Evolutionary conservation across 2,888 invertebrate species (phyloP), one percentile per base, ranked within the genome.

Genomic region (Cinara cedri): DNA sequence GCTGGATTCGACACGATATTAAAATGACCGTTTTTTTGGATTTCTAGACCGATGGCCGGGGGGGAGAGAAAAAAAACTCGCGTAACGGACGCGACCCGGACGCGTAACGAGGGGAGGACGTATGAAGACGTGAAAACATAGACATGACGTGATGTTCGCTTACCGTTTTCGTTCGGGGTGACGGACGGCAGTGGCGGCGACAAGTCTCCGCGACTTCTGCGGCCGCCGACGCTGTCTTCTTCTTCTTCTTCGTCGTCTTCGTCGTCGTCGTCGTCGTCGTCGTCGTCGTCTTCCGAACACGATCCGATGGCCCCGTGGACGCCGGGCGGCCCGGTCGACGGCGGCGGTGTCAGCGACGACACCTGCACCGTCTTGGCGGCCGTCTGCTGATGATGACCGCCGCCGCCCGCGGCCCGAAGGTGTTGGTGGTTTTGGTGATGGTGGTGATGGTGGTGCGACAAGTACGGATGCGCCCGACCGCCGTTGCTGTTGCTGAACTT

Each of bases 331-430:
- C 80, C 16, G 46, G 44, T 57, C 51, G 66, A 11, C 46, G 60
- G 21, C n/a, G 60, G 16, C n/a, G 68, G 49, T 9, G 76, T 21
- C 26, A 68, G 26, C 26, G 75, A 66, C n/a, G 60, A 34, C 14
- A 10, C n/a, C 42, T 34, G 34, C 34, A 19, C 26, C 11, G 55
- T n/a, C 46, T 65, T 65, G 24, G 26, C 55, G 26, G 78, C 24
- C 34, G 68, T 34, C 26, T 21, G 60, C 34, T 51, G 76, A 10
- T 82, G 81, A 80, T 82, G 82, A 82, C 82, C 82, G 82, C 81
- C 81, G 82, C n/a, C n/a, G 72, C 13, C 34, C 14, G 9, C 21
- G 16, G 55, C 55, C 55, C 71, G 3, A 4, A 34, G 34, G 34
- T 34, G 34, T 34, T 34, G 34, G 3, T 34, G 72, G 44, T n/a